Base-by-base conservation (phyloP, 2,888 invertebrate species). In the Agonopterix arenella region DNA sequence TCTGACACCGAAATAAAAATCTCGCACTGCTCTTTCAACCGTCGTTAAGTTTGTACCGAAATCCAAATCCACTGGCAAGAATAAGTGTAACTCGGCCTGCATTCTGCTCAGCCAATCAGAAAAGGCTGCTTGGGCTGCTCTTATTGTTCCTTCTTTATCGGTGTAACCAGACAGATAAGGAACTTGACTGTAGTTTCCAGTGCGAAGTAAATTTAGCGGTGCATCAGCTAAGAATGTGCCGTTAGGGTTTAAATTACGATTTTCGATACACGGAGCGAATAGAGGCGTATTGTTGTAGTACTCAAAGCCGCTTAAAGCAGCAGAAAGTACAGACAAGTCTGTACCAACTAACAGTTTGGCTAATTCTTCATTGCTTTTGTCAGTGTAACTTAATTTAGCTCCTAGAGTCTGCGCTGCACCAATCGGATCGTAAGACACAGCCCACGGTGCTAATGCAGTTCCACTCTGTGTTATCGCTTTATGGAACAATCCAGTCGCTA, bases 201-300 rank as follows among this genome's bases (percentile, higher is more conserved):
- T 64, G 52, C 60, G 70, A 1, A 89, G 47, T 36, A 79, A 49
- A 47, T 79, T 68, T 11, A 83, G 66, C 1, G 89, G 89, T 13
- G 78, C 73, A 40, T 78, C 76, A 9, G 64, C 52, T 1, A 89
- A 54, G 16, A 86, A 66, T 4, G 78, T 72, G 1, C 72, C 67
- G 45, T 74, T 73, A 2, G 62, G 51, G 16, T 66, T 68, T 0
- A 70, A 49, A 36, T 63, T 55, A 7, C 46, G 11, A 48, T 78
- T 71, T 59, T 89, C 89, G 8, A 89, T 60, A 48, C 89, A 89
- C 1, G 89, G 89, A 0, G 84, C 85, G 49, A 89, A 89, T 9
- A 84, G 55, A 8, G 75, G 65, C 1, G 84, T 77, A 50, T 84
- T 84, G 44, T 88, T 84, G 16, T 57, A 62, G 43, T 80, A 80